Conservation (phyloP, 2,797 vertebrate species). For the Gallinago stenura region DNA sequence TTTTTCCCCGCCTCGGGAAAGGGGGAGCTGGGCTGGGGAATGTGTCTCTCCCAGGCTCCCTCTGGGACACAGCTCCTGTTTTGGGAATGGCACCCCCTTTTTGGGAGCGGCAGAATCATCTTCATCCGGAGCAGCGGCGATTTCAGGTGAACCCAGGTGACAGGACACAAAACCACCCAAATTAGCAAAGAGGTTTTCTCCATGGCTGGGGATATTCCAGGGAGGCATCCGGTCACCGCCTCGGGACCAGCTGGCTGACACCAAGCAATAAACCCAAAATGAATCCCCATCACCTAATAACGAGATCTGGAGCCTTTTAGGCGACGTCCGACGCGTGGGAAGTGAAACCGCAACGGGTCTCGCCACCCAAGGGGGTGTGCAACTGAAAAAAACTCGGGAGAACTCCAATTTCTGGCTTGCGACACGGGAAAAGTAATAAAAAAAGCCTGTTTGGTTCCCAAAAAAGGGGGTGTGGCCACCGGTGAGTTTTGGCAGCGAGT, state of each 20-base stretch:
- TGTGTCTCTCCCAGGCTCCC: neutral
- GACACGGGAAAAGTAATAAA: accelerated
- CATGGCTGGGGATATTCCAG: neutral
- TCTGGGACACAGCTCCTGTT: no score
- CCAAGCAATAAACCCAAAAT: neutral
- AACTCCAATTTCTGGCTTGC: neutral
- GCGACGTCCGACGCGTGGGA: accelerated
- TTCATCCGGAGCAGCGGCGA: neutral
- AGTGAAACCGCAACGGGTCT: accelerated
- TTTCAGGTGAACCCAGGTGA: neutral
- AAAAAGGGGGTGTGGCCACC: accelerated
- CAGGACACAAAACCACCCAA: accelerated
- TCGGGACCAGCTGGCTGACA: accelerated
- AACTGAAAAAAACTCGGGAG: accelerated
- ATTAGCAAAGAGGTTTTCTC: accelerated
- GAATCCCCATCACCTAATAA: accelerated
- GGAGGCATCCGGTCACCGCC: accelerated
- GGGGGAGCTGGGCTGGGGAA: neutral
- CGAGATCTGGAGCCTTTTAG: neutral
- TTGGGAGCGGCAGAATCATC: no score
- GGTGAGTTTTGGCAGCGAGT: neutral
- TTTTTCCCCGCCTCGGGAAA: neutral
- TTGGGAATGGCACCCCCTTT: no score
- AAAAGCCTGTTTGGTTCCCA: neutral
- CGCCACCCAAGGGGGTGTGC: accelerated